Evolutionary conservation across 2,113 vertebrate species (phyloP), one percentile per base, ranked within the genome.

Genomic region (Terrapene triunguis): DNA sequence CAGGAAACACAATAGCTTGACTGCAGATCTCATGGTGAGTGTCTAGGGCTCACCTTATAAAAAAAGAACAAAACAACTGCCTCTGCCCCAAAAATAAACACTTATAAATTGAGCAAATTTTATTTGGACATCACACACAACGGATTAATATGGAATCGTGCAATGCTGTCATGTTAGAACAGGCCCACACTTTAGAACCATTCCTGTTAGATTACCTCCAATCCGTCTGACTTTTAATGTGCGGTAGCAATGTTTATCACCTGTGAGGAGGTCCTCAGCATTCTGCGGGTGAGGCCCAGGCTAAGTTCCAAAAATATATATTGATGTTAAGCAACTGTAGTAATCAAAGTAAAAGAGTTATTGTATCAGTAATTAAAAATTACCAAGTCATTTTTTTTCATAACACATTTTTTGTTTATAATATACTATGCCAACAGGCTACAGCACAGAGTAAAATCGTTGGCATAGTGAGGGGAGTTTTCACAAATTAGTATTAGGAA

Each of bases 321-420:
- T 8, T 53, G 87, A 59, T 38, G 86, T 84, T 19, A 53, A 84
- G 3, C 1, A 82, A 72, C 4, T 85, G 44, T 2, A 51, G 10
- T 17, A 78, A 78, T 81, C 42, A 78, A 42, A 57, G 90, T 87
- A 87, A 81, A 1, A 21, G 12, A 32, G 16, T 92, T 51, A 62
- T 19, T 83, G 1, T 78, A 51, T 32, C 44, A 35, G 29, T 74
- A 47, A 74, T 79, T 53, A 74, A 81, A 94, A 92, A 72, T 35
- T 27, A 14, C 10, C 10, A 69, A 0, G 0, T 32, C 5, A 1
- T 0, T n/a, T 79, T 69, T 59, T 87, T 92, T 42, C 2, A 90
- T 48, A 80, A 90, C 38, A 87, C 35, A 72, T 10, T 10, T 62
- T 54, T 72, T 21, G 35, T 72, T 38, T 72, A 38, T 72, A 72